Base-by-base conservation (phyloP, 2,888 invertebrate species). In the Himalopsyche kuldschensis region DNA sequence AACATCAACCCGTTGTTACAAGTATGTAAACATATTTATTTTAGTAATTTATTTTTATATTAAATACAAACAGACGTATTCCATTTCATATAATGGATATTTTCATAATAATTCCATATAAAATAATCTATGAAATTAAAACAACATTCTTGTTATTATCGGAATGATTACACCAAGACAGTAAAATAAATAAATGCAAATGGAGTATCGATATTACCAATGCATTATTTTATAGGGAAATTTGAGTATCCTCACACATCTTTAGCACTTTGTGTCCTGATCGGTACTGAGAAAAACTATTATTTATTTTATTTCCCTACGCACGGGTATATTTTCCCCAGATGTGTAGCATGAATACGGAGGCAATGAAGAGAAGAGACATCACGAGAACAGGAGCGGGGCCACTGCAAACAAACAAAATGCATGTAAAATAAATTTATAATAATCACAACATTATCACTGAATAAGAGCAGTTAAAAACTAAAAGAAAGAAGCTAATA, bases 291-390 rank as follows among this genome's bases (percentile, higher is more conserved):
- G 69, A 69, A 69, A 48, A 78, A 47, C 48, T 78, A 78, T 78
- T 47, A 48, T 24, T 55, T 24, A 55, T 69, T 30, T 27, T 11
- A 30, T 27, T 69, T 27, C 69, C 69, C 91, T 94, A 95, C 88
- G 96, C 95, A 89, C 97, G 94, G 86, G 97, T 97, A 91, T 97
- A 97, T 94, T 99, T 99, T 90, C 99, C 99, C 99, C 99, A 99
- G 90, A 99, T 99, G 93, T 99, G 99, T 87, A 99, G 94, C 97
- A 99, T 98, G 90, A 99, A 99, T 82, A 99, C 99, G 80, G 99
- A 99, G 31, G 99, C 99, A 89, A 99, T 99, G 92, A 99, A 99
- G 81, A 99, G 94, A 81, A 99, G 94, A 85, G 99, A 99, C 99
- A 99, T 99, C 83, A 99, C 99, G 89, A 99, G 92, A 46, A 99